These are phyloP conservation scores for Luffia ferchaultella DNA, from an alignment of 2,888 invertebrate species.

Conservation along the genomic window DNA sequence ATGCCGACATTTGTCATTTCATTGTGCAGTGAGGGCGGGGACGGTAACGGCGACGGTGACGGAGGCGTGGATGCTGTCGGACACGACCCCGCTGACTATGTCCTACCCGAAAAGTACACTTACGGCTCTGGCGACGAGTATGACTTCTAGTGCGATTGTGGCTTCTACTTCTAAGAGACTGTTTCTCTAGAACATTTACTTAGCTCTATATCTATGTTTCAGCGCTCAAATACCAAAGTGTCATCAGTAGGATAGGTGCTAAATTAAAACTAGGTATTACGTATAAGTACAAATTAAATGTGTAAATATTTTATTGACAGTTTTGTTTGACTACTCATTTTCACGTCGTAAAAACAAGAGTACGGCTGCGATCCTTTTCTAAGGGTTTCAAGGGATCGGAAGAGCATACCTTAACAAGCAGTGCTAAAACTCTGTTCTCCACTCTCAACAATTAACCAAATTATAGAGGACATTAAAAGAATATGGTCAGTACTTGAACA, in stretches of 20 bases:
- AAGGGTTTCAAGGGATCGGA: too few species aligned
- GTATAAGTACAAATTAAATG: not conserved
- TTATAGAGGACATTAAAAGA: too few species aligned
- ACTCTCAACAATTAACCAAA: too few species aligned
- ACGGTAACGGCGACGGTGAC: constrained; percentile 40
- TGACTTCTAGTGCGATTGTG: constrained; percentile 29
- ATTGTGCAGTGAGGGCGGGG: constrained; percentile 2
- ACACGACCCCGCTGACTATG: constrained; percentile 48
- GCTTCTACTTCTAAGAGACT: not conserved
- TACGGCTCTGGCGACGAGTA: constrained; percentile 50
- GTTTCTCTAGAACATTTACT: too few species aligned
- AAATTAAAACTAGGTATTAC: not conserved
- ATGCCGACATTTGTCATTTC: not conserved
- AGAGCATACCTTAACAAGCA: too few species aligned
- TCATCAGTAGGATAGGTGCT: not conserved
- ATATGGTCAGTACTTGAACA: too few species aligned
- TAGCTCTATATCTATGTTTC: too few species aligned
- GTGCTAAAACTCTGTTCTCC: too few species aligned
- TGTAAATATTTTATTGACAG: too few species aligned
- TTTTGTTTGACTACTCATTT: too few species aligned
- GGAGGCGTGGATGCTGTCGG: constrained; percentile 50
- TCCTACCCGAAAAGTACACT: constrained; percentile 47
- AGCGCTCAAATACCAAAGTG: not conserved
- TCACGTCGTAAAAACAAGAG: too few species aligned
- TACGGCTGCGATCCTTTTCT: too few species aligned